Percentiles rank a stretch among this genome's conserved stretches.
Conservation (phyloP, 1,140 invertebrate genomes). For the Bombus impatiens region DNA sequence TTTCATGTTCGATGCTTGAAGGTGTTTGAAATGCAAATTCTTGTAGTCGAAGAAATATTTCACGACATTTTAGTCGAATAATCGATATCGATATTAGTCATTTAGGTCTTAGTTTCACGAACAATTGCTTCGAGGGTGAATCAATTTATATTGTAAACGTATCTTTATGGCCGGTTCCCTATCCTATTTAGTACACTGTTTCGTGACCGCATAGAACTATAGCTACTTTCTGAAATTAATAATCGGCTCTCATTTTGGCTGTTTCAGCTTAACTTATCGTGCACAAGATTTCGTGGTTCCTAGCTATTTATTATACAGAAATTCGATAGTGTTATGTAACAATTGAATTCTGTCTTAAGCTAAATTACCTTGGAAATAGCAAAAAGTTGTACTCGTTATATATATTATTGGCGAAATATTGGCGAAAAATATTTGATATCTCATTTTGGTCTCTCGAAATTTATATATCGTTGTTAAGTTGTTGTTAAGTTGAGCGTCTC, state of each 20-base stretch:
- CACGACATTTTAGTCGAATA: not conserved
- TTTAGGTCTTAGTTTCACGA: not conserved
- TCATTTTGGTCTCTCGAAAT: too few relatives aligned
- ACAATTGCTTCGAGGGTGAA: not conserved
- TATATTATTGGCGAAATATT: too few relatives aligned
- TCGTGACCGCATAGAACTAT: constrained; percentile 19
- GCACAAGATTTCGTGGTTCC: not conserved
- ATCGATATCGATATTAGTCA: not conserved
- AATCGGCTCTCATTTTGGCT: constrained; percentile 46
- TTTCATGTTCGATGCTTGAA: too few relatives aligned
- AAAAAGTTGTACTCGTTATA: not conserved
- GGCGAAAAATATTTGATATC: too few relatives aligned
- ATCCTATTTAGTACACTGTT: constrained; percentile 58
- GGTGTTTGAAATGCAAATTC: too few relatives aligned
- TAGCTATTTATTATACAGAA: not conserved
- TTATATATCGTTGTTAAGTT: too few relatives aligned
- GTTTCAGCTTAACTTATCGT: constrained; percentile 30
- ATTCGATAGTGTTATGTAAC: not conserved
- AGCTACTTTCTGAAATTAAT: constrained; percentile 61
- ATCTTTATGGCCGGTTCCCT: constrained; percentile 21
- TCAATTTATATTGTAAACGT: not conserved
- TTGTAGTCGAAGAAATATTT: not conserved
- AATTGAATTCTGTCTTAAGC: not conserved
- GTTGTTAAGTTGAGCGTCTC: too few relatives aligned
- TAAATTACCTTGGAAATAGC: not conserved